Percentiles rank a stretch among this genome's conserved stretches.
Conservation (phyloP, 2,888 invertebrate genomes). For the Troilus luridus region DNA sequence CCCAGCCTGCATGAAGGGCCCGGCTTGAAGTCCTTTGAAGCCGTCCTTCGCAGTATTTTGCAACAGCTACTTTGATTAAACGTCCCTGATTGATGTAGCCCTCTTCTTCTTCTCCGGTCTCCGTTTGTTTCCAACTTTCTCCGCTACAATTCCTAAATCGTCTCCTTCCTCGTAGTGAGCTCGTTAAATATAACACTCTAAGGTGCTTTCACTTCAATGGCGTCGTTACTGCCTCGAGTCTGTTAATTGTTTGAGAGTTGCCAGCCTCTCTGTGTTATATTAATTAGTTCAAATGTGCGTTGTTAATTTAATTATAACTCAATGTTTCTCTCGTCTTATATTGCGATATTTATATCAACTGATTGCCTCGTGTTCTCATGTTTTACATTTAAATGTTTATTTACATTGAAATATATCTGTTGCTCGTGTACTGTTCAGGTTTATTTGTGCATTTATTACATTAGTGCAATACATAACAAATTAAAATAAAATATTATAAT, state of each 20-base stretch:
- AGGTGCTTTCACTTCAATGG: background rate
- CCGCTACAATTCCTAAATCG: background rate
- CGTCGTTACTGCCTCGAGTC: background rate
- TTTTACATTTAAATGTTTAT: no score
- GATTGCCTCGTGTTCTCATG: no score
- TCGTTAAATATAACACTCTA: background rate
- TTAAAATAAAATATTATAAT: no score
- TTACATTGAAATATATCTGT: no score
- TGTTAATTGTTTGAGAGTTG: background rate
- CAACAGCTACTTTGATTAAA: conserved; percentile 20
- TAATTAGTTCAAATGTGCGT: background rate
- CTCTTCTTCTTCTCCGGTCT: background rate
- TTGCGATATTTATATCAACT: no score
- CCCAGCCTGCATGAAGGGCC: background rate
- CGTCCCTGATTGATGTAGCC: background rate
- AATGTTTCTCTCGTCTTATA: no score
- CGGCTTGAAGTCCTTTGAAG: background rate
- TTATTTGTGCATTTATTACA: no score
- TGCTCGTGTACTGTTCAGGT: no score
- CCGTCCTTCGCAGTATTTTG: background rate
- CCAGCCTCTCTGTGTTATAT: background rate
- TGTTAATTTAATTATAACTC: background rate
- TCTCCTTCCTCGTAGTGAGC: background rate
- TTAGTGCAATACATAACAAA: no score
- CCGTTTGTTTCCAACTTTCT: background rate